Evolutionary conservation across 2,113 vertebrate genomes (phyloP).

Genomic region (Chauna torquata): DNA sequence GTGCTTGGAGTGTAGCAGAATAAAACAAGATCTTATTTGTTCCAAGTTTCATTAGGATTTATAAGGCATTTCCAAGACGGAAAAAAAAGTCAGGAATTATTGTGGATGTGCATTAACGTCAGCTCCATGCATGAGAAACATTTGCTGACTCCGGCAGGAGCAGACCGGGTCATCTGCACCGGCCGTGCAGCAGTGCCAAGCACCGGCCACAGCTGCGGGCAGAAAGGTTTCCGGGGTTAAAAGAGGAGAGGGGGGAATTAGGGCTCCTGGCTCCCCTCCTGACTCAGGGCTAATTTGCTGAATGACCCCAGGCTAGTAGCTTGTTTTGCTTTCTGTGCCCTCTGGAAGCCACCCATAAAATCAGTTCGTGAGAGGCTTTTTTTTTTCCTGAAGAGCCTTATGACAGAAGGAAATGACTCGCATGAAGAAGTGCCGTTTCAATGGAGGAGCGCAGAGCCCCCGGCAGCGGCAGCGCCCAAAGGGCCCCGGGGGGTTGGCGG

Average conservation of each 20-base stretch:
- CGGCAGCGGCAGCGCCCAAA: rapidly evolving
- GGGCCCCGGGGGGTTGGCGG: not conserved
- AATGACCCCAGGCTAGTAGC: not conserved
- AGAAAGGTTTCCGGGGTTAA: not conserved
- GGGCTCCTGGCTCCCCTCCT: rapidly evolving
- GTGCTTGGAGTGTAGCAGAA: not conserved
- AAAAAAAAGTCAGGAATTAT: not conserved
- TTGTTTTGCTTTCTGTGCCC: not conserved
- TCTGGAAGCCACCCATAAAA: not conserved
- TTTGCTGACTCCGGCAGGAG: not conserved
- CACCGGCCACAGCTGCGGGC: not conserved
- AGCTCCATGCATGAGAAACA: not conserved
- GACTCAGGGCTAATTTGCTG: not conserved
- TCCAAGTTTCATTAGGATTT: not conserved
- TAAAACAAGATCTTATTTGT: not conserved
- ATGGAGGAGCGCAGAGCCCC: not conserved
- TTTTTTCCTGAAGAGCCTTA: not conserved
- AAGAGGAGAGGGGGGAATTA: not conserved
- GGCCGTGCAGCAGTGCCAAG: not conserved
- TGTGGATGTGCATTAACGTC: not conserved
- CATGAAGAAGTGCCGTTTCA: not conserved
- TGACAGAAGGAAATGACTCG: rapidly evolving
- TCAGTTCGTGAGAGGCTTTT: not conserved
- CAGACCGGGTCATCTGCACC: not conserved
- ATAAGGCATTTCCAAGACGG: not conserved